Evolutionary conservation across 2,888 invertebrate species (phyloP).

Genomic region (Biston stratarius): DNA sequence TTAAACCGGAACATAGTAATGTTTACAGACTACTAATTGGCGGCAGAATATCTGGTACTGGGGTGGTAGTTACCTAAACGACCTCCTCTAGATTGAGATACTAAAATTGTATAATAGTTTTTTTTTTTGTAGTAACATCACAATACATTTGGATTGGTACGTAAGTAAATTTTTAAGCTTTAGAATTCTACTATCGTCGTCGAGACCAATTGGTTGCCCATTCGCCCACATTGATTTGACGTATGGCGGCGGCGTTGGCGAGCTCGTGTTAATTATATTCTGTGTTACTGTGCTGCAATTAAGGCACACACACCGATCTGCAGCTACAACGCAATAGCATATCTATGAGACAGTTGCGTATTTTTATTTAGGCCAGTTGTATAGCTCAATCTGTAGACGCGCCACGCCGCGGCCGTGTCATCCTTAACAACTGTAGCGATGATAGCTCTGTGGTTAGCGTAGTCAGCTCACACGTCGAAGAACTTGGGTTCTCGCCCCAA

Average conservation of each 20-base stretch:
- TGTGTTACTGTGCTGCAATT: slow-evolving; percentile 66
- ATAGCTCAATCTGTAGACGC: slow-evolving; percentile 60
- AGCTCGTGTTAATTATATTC: slow-evolving; percentile 69
- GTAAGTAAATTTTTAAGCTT: too few species aligned
- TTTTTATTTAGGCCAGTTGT: slow-evolving; percentile 61
- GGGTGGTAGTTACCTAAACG: too few species aligned
- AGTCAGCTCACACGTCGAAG: too few species aligned
- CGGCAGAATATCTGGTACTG: too few species aligned
- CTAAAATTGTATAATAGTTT: slow-evolving; percentile 24
- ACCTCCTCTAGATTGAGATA: slow-evolving; percentile 20
- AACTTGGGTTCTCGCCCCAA: too few species aligned
- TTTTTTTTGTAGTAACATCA: too few species aligned
- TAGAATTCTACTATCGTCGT: background rate
- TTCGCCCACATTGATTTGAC: slow-evolving; percentile 51
- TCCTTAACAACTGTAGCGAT: background rate
- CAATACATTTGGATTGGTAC: too few species aligned
- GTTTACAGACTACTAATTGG: too few species aligned
- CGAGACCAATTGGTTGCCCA: slow-evolving; percentile 56
- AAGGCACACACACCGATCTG: slow-evolving; percentile 61
- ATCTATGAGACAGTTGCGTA: slow-evolving; percentile 55
- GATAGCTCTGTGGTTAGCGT: too few species aligned
- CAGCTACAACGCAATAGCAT: slow-evolving; percentile 53
- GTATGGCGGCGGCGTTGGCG: slow-evolving; percentile 56
- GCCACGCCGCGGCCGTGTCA: slow-evolving; percentile 34
- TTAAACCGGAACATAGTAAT: too few species aligned